Evolutionary conservation across 2,888 invertebrate species (phyloP).

Genomic region (Erebia palarica): DNA sequence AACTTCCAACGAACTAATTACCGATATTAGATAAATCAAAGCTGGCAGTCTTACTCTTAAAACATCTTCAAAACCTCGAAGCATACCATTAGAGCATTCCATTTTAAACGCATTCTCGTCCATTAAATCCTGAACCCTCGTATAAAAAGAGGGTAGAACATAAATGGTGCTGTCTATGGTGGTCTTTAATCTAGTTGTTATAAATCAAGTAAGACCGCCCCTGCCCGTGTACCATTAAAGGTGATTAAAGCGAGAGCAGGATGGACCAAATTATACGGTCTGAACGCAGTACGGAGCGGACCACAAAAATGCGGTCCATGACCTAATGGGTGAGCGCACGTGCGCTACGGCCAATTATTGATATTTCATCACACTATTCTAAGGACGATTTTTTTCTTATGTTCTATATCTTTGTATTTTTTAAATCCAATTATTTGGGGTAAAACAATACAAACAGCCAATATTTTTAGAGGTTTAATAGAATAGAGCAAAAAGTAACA

Average conservation of each 20-base stretch:
- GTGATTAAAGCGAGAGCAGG: conserved; percentile 73
- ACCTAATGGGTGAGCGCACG: conserved; percentile 54
- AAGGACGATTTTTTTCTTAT: conserved; percentile 1
- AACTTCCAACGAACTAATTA: conserved; percentile 11
- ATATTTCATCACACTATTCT: conserved; percentile 17
- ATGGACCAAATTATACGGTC: conserved; percentile 74
- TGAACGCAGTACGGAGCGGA: conserved; percentile 48
- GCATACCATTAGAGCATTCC: conserved; percentile 30
- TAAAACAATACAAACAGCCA: too few relatives aligned
- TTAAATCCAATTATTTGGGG: too few relatives aligned
- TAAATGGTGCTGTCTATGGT: conserved; percentile 16
- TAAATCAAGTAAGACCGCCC: conserved; percentile 65
- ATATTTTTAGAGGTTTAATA: too few relatives aligned
- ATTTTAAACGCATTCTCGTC: conserved; percentile 5
- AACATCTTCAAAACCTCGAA: conserved; percentile 18
- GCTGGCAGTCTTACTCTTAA: conserved; percentile 11
- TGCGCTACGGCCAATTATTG: conserved; percentile 41
- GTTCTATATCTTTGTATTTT: not conserved
- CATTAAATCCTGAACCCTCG: conserved; percentile 23
- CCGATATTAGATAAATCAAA: conserved; percentile 19
- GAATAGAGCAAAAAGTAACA: too few relatives aligned
- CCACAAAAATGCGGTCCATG: conserved; percentile 67
- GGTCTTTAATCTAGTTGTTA: conserved; percentile 44
- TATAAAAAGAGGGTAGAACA: not conserved
- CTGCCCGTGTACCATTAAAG: conserved; percentile 60